Percentiles rank a stretch among this genome's conserved stretches.
These are phyloP conservation scores for Drosophila suboccidentalis DNA, from an alignment of 2,888 invertebrate genomes.

Conservation along the genomic window DNA sequence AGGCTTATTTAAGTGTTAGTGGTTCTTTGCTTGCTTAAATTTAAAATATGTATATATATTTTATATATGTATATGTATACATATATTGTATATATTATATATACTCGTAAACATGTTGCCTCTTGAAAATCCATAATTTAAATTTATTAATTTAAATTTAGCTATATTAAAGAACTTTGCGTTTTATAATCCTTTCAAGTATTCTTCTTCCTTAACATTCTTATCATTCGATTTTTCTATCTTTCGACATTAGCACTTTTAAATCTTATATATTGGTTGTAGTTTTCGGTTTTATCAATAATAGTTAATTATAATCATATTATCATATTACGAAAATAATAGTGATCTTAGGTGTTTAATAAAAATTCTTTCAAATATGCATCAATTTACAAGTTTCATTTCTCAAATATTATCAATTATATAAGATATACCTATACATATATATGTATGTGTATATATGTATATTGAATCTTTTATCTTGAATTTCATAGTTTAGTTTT, in stretches of 20 bases:
- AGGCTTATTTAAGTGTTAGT: conserved; percentile 79
- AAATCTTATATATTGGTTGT: conserved; percentile 28
- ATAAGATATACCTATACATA: conserved; percentile 27
- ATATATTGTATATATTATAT: conserved; percentile 61
- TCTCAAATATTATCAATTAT: conserved; percentile 50
- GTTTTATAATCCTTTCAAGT: conserved; percentile 1
- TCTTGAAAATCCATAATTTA: conserved; percentile 65
- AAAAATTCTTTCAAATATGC: conserved; percentile 72
- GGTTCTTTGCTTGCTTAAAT: conserved; percentile 80
- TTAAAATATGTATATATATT: conserved; percentile 57
- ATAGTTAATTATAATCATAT: conserved; percentile 65
- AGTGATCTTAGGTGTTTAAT: conserved; percentile 65
- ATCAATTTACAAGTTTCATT: conserved; percentile 60
- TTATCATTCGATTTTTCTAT: conserved; percentile 46
- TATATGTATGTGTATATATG: conserved; percentile 25
- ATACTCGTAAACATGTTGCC: conserved; percentile 66
- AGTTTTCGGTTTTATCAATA: conserved; percentile 35
- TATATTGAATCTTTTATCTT: conserved; percentile 41
- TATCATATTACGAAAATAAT: conserved; percentile 76
- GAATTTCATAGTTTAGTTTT: conserved; percentile 48
- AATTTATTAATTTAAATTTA: conserved; percentile 61
- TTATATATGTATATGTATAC: conserved; percentile 50
- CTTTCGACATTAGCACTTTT: conserved; percentile 63
- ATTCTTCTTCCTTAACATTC: conserved; percentile 18
- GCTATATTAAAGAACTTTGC: conserved; percentile 55